phyloP scores from a whole-genome alignment of 2,888 invertebrate genomes.

The Ischnus inquisitorius region DNA sequence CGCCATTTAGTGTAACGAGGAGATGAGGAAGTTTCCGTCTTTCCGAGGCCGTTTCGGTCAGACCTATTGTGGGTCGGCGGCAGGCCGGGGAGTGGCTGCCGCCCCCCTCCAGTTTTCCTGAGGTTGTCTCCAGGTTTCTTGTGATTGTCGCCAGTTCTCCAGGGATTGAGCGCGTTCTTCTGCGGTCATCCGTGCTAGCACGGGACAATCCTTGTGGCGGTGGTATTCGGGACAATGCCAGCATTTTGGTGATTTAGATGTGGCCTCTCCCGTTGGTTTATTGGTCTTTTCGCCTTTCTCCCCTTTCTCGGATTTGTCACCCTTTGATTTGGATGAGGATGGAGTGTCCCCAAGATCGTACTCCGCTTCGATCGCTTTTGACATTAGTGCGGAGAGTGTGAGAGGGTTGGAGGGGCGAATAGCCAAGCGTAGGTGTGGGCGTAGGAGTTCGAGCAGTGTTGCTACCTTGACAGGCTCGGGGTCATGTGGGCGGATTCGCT shows the following conservation, averaged over 20 bases:
- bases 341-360: background rate
- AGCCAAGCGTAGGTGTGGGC: background rate
- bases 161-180: background rate
- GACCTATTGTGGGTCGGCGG: conserved; percentile 28
- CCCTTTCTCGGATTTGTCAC: background rate
- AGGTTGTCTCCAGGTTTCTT: too few relatives aligned
- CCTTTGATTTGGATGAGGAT: background rate
- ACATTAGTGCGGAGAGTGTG: background rate
- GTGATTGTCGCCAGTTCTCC: too few relatives aligned
- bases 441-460: background rate
- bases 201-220: conserved; percentile 34
- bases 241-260: background rate
- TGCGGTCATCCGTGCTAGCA: background rate
- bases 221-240: conserved; percentile 46
- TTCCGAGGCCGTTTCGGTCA: background rate
- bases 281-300: too few relatives aligned
- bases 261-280: background rate
- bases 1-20: background rate
- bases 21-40: conserved; percentile 14
- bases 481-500: background rate
- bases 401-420: background rate
- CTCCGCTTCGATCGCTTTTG: background rate
- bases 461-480: background rate
- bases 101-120: conserved; percentile 37
- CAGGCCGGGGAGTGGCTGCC: conserved; percentile 20